Evolutionary conservation across 2,888 invertebrate species (phyloP).

Genomic region (Aromia moschata): DNA sequence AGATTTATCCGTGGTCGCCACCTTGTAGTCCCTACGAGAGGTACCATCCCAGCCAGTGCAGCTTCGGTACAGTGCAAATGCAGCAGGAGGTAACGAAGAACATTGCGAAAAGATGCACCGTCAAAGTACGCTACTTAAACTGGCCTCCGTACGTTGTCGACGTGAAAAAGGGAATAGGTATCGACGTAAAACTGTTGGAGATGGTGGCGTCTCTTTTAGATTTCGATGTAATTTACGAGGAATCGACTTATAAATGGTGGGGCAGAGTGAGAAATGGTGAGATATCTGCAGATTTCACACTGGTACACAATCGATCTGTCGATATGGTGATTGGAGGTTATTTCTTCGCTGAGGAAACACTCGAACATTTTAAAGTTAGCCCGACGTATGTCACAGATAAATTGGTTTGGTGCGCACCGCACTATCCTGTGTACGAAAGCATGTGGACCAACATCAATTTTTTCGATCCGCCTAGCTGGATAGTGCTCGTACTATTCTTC

Average conservation of each 20-base stretch:
- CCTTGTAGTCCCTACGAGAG: background rate
- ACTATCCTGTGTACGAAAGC: background rate
- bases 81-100: background rate
- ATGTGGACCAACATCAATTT: background rate
- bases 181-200: background rate
- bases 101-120: background rate
- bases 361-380: background rate
- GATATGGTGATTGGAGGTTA: slow-evolving; percentile 5
- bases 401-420: slow-evolving; percentile 6
- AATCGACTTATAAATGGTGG: background rate
- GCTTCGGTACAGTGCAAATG: background rate
- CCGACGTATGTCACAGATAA: background rate
- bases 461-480: background rate
- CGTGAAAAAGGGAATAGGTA: background rate
- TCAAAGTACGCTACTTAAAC: background rate
- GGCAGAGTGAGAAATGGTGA: background rate
- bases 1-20: slow-evolving; percentile 5
- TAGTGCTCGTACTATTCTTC: background rate
- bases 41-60: background rate
- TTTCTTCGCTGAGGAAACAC: background rate
- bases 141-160: background rate
- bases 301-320: background rate
- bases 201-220: background rate
- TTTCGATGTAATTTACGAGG: background rate
- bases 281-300: background rate